Evolutionary conservation across 2,113 vertebrate genomes (phyloP), one percentile per base, ranked within the genome.

Genomic region (Tachysurus fulvidraco): DNA sequence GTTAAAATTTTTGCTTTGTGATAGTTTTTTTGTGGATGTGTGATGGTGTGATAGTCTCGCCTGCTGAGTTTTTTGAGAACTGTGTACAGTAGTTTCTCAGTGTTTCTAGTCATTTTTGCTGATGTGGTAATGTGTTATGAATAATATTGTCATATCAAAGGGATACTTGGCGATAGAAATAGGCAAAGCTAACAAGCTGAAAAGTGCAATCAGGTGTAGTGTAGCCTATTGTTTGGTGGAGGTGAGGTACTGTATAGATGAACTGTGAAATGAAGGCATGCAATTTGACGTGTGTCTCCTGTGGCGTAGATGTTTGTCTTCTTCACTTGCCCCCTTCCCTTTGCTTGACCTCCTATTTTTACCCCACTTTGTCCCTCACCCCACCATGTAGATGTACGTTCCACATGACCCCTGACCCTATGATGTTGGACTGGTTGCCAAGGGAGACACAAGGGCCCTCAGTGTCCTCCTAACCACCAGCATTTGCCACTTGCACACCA

Each of bases 401-500:
- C 76, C 81, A 60, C 85, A 83, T 80, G 59, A 79, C 85, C 89
- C 84, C 78, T 92, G 92, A 79, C 74, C 91, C 83, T 88, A 89
- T 91, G 92, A 90, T 74, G 87, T 65, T 84, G 88, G 88, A 90
- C 92, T 94, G 93, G 94, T 95, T 94, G 93, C 91, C 92, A 94
- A 93, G 91, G 93, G 93, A 92, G 95, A 93, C 93, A 94, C 94
- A 50, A 90, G 89, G 92, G 93, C 94, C 94, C 94, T 94, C 93
- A 87, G 94, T 95, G 94, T 94, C 94, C 89, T 93, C 93, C 94
- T 94, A 93, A 92, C 92, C 94, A 94, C 93, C 93, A 94, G 92
- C 91, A 83, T 78, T 8, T 62, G 7, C 36, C 46, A 50, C 62
- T n/a, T 76, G 80, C 73, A 41, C 52, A 80, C 81, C 25, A 28